Evolutionary conservation across 2,797 vertebrate genomes (phyloP), one percentile per base, ranked within the genome.

Genomic region (Enteromius mattozi): DNA sequence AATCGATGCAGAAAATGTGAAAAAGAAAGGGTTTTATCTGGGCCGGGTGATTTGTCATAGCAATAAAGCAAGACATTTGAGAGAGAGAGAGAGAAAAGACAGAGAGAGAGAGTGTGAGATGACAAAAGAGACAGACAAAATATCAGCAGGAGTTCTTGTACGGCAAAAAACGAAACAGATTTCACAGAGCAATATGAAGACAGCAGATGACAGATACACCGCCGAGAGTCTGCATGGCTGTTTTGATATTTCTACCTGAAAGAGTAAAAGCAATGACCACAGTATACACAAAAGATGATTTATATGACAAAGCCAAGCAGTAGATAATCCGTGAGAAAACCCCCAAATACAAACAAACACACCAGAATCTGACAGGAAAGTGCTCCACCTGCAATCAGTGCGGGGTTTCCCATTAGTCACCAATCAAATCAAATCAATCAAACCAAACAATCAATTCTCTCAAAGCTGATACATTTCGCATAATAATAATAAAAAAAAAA

Each of bases 351-450:
- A 37, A n/a, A 54, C 47, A 33, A 33, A 21, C 47, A 54, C 17
- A n/a, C 17, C 27, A 56, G 19, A 7, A 21, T 21, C 45, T 37
- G n/a, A 76, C 13, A 14, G 72, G 2, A 54, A 76, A 8, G 19
- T 4, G 17, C 49, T 35, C 30, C 10, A 24, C 3, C 19, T 76
- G 30, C 56, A 68, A 59, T 42, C 71, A 27, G 13, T 74, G 74
- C 74, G 65, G 21, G 65, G 51, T 66, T 87, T 83, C 33, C 69
- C 24, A n/a, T 71, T 72, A 56, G 27, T 9, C 33, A 65, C 27
- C 30, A 69, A 40, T 13, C 42, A 45, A 45, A 45, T 13, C 9
- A 42, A 42, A 42, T 42, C 42, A 42, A 42, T 42, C 42, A 45
- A 12, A 12, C 42, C 42, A 45, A 45, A 77, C 84, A 65, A 14